A percentile compares a stretch with the other conserved stretches of the same genome.
phyloP scores from a whole-genome alignment of 1,140 invertebrate species.

The Diuraphis noxia region DNA sequence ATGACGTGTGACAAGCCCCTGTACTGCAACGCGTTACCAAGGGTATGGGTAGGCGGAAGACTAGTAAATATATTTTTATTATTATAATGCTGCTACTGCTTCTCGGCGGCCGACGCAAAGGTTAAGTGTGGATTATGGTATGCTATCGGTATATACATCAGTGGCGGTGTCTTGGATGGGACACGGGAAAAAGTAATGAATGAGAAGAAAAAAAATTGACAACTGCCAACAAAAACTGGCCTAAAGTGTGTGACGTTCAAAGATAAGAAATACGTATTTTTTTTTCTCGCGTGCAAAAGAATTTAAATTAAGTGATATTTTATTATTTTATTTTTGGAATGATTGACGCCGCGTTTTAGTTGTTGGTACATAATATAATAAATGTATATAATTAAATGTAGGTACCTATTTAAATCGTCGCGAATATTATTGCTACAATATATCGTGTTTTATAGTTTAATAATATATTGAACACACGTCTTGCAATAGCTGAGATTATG shows the following conservation, averaged over 20 bases:
- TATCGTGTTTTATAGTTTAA: not conserved
- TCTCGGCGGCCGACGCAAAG: not conserved
- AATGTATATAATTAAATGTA: not conserved
- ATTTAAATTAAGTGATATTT: conserved; percentile 13
- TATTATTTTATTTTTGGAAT: not conserved
- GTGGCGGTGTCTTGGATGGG: not conserved
- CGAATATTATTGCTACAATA: not conserved
- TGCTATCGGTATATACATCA: not conserved
- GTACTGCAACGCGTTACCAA: not conserved
- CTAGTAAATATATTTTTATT: not conserved
- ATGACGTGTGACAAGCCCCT: conserved; percentile 7
- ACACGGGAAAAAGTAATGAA: not conserved
- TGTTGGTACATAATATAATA: not conserved
- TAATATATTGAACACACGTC: not conserved
- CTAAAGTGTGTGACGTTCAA: not conserved
- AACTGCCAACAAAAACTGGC: not conserved
- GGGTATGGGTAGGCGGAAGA: not conserved
- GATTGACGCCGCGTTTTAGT: not conserved
- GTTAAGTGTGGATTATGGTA: not conserved
- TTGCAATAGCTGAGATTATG: no score
- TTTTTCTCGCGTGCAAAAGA: not conserved
- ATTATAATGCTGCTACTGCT: not conserved
- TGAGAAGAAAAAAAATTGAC: not conserved
- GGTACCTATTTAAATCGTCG: not conserved
- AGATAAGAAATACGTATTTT: not conserved